Conservation (phyloP, 2,113 vertebrate genomes). For the Taurulus bubalis region DNA sequence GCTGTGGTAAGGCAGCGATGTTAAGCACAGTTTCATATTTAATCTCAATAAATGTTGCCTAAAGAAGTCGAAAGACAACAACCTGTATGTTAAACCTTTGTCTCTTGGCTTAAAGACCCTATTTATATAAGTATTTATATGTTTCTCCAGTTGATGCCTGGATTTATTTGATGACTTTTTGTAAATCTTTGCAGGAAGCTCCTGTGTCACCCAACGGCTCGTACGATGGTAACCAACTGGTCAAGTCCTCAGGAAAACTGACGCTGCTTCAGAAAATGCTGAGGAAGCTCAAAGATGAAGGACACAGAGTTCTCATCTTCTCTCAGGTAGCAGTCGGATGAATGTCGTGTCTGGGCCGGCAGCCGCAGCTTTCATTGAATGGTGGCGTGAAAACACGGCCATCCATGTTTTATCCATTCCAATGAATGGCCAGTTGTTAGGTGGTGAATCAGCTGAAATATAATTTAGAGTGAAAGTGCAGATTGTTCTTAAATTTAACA, state of each 20-base stretch:
- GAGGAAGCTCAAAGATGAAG: constrained; percentile 93
- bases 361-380: no score
- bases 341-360: no score
- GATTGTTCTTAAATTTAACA: background rate
- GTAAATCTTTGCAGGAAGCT: constrained; percentile 87
- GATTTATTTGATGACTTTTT: background rate
- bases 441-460: background rate
- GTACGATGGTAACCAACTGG: constrained; percentile 95
- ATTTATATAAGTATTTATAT: background rate
- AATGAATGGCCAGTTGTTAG: background rate
- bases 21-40: background rate
- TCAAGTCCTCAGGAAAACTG: constrained; percentile 97
- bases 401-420: background rate
- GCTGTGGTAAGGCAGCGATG: constrained; percentile 84
- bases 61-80: background rate
- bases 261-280: constrained; percentile 98
- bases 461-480: background rate
- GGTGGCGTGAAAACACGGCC: background rate
- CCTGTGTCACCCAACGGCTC: constrained; percentile 95
- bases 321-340: constrained; percentile 87
- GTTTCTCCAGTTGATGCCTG: constrained; percentile 1
- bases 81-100: background rate
- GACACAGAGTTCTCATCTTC: constrained; percentile 97
- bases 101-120: background rate
- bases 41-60: background rate